Base-by-base conservation (phyloP, 2,888 invertebrate species). In the Brachyptera putata region DNA sequence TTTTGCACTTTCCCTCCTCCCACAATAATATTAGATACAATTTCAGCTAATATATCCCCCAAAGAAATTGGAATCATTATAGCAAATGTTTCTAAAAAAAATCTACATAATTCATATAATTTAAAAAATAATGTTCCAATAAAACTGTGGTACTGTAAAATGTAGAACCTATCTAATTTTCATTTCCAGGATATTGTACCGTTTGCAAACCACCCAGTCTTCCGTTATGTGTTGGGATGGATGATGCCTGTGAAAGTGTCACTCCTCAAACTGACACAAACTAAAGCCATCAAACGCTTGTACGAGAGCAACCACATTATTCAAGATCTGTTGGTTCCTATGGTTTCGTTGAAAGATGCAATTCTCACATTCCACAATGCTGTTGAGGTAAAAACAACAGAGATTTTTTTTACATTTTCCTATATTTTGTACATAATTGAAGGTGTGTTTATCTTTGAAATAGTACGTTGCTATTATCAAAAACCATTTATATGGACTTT, bases 201-300 rank as follows among this genome's bases (percentile, higher is more conserved):
- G 0, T 92, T 91, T 72, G 91, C 91, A 22, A 91, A 92, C 74
- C 80, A 87, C 69, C 70, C 78, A 0, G 30, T 88, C 25, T 91
- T 91, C 75, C 83, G 91, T 0, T 80, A 78, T 65, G 72, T 88
- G 11, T 78, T 89, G 61, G 91, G 91, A 1, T 91, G 91, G 91
- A 76, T 88, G 75, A 84, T 89, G 75, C 91, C 91, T 0, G 90
- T 90, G 0, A 91, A 91, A 72, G 84, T 91, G 9, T 85, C 90
- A 0, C 77, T 91, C 7, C 75, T 92, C 63, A 92, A 92, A 73
- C 75, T 88, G 65, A 89, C 89, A 0, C 89, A 89, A 71, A 84
- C 87, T 0, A 77, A 83, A 48, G 82, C 86, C 0, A 80, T 86
- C 2, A 82, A 82, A 69, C 80, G 80, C 69, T 74, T 91, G 67